Evolutionary conservation across 1,140 invertebrate genomes (phyloP), one percentile per base, ranked within the genome.

Genomic region (Fopius arisanus): DNA sequence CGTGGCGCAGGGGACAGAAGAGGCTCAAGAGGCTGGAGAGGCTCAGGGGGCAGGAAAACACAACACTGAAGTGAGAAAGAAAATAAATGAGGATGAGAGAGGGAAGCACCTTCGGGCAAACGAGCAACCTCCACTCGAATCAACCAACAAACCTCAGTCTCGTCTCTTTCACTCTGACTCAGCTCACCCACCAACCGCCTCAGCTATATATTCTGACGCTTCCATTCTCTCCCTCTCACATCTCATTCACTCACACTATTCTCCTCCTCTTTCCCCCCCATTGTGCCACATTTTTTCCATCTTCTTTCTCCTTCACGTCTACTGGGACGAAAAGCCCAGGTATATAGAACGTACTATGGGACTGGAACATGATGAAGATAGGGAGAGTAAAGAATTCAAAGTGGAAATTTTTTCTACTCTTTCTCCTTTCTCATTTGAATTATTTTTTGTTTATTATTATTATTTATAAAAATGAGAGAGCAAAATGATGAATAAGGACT

Each of bases 61-160:
- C 33, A 48, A 28, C 31, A 48, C 10, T 41, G n/a, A 68, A 67
- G 33, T 28, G 71, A 73, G 65, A 62, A 29, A 37, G 29, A 70
- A 37, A 70, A 59, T 62, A 21, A 16, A 59, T 59, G 54, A 59
- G 54, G 54, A 59, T 59, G 67, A 23, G 68, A 62, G 37, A 74
- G 79, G 73, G 76, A 79, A 80, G 78, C 75, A 76, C 73, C 41
- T 62, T 70, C 72, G 70, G 33, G 51, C 26, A 33, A 43, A 33
- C 26, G 28, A 70, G 48, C 69, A 70, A 48, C 67, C 37, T 40
- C 67, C 37, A 48, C 78, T 80, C 80, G 75, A 28, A 7, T 59
- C 54, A 10, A 23, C 23, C 54, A 59, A 59, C 54, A 59, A 59
- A 23, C 21, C 21, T 26, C 23, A 59, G 23, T 3, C 74, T 69